Evolutionary conservation across 2,113 vertebrate species (phyloP).

Genomic region (Plectropomus leopardus): DNA sequence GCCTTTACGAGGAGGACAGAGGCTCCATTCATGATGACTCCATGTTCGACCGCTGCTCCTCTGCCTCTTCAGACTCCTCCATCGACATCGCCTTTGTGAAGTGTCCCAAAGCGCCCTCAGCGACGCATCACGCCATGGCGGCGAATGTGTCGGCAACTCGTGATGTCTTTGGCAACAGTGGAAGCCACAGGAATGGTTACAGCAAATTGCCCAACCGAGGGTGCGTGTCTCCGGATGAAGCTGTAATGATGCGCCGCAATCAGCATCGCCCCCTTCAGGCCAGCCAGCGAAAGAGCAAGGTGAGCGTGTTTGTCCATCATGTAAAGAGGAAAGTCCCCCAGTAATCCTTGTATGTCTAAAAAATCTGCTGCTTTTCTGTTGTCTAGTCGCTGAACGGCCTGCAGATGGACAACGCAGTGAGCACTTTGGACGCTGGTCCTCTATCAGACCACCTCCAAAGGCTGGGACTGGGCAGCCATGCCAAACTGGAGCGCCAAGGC

Average conservation of each 20-base stretch:
- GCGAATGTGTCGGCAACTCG: conserved; percentile 37
- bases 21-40: conserved; percentile 86
- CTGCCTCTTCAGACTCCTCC: conserved; percentile 93
- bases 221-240: conserved; percentile 84
- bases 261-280: conserved; percentile 83
- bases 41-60: conserved; percentile 91
- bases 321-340: neutral
- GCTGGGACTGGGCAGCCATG: conserved; percentile 86
- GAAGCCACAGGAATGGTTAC: conserved; percentile 81
- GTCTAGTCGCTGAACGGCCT: conserved; percentile 91
- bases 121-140: conserved; percentile 84
- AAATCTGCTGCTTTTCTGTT: too few relatives aligned
- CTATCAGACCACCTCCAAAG: conserved; percentile 79
- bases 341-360: accelerated
- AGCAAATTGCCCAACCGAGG: conserved; percentile 85
- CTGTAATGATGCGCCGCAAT: conserved; percentile 66
- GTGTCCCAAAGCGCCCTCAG: conserved; percentile 83
- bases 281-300: conserved; percentile 92
- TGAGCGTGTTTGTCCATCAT: conserved; percentile 9
- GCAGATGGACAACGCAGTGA: conserved; percentile 92
- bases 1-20: conserved; percentile 84
- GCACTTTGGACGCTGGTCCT: conserved; percentile 52
- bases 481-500: conserved; percentile 89
- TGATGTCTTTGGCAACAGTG: conserved; percentile 62
- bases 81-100: conserved; percentile 94